Base-by-base conservation (phyloP, 1,140 invertebrate genomes). In the Drosophila mojavensis region DNA sequence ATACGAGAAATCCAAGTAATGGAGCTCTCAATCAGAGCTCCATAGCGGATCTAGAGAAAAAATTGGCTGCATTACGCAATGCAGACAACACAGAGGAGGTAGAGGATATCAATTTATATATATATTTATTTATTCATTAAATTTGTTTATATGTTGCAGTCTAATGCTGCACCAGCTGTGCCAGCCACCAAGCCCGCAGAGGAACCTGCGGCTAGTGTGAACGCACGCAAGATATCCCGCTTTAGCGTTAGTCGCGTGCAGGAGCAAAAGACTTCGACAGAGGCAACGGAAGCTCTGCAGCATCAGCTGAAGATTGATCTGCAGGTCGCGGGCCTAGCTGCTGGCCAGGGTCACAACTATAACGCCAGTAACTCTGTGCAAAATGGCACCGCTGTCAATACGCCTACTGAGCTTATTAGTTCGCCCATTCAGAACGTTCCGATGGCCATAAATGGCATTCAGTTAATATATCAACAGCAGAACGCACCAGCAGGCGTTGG, bases 241-340 rank as follows among this genome's bases (percentile, higher is more conserved):
- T 92, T 92, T n/a, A 91, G 91, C 43, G 91, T 92, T 4, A 92
- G 91, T 74, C 78, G 91, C 9, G 91, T 92, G 15, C 79, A 86
- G 58, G 91, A 92, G 48, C 90, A 86, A 47, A 91, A 88, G 51
- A 55, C 68, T 36, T 59, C 79, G 24, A 68, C 72, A 11, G 81
- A 83, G 10, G 53, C 9, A 17, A 36, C 28, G 3, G 78, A 85
- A n/a, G 54, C 63, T 10, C 13, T 70, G 5, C 81, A 76, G 11
- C 61, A 74, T 54, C 88, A 91, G 30, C 54, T 91, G 5, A 85
- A 91, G 50, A 90, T 91, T 45, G 90, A 91, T 69, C 61, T 91
- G 41, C 79, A 81, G 17, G 45, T 75, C 7, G 70, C 79, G 10
- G 61, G 56, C 7, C 15, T 79, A 33, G 47, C 67, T 58, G 68